A percentile compares a stretch with the other conserved stretches of the same genome.
Evolutionary conservation across 2,113 vertebrate genomes (phyloP).

Genomic region (Raja brachyura): DNA sequence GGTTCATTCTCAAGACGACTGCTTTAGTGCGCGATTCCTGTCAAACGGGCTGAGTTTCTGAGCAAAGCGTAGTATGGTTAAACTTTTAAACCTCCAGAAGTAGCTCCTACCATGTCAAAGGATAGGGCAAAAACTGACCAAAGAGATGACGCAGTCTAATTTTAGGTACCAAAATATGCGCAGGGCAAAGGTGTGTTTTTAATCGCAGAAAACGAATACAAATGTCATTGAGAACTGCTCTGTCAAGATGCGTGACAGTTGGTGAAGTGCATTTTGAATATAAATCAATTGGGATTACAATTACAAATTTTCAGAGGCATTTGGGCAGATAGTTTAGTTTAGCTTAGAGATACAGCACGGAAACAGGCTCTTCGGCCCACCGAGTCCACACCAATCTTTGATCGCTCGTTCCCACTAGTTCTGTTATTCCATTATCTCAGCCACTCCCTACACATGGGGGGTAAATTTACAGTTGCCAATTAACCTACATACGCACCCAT

Average conservation of each 20-base stretch:
- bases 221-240: no score
- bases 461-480: no score
- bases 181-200: no score
- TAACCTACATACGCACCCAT: no score
- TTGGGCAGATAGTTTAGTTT: no score
- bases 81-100: neutral
- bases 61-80: neutral
- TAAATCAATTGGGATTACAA: neutral
- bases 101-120: neutral
- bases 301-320: no score
- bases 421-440: no score
- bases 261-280: neutral
- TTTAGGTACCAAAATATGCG: neutral
- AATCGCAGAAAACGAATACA: neutral
- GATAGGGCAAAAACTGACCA: neutral
- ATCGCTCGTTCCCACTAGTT: no score
- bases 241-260: neutral
- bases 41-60: conserved; percentile 26
- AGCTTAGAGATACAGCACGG: no score
- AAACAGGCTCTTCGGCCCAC: no score
- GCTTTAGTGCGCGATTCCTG: conserved; percentile 44
- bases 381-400: no score
- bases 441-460: no score
- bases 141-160: neutral
- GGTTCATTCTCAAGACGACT: conserved; percentile 46